Percentiles rank a stretch among this genome's conserved stretches.
These are phyloP conservation scores for Rhopalosiphum nymphaeae DNA, from an alignment of 2,888 invertebrate genomes.

Conservation along the genomic window DNA sequence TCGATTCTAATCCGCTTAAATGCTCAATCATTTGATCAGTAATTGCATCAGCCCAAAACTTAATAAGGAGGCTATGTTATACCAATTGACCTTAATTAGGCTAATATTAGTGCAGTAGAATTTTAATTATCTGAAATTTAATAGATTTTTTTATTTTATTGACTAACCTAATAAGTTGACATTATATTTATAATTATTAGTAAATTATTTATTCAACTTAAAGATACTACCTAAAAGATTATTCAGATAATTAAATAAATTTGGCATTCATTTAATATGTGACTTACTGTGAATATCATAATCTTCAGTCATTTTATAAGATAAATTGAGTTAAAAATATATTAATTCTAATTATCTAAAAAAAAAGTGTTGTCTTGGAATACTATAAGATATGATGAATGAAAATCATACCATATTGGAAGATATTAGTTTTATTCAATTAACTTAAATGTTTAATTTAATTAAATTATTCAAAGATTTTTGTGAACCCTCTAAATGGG, in stretches of 20 bases:
- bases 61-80: conserved; percentile 65
- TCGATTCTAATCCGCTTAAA: conserved; percentile 40
- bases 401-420: background rate
- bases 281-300: background rate
- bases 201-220: conserved; percentile 1
- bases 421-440: background rate
- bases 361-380: background rate
- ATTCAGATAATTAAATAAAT: conserved; percentile 55
- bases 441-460: background rate
- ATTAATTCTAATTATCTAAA: background rate
- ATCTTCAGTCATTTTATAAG: background rate
- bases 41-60: conserved; percentile 64
- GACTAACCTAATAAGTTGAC: background rate
- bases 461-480: background rate
- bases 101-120: conserved; percentile 35
- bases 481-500: background rate
- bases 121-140: conserved; percentile 52
- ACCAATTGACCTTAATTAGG: conserved; percentile 64
- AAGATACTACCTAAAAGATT: background rate
- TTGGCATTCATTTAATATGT: background rate
- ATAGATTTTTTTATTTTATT: conserved; percentile 24
- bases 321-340: background rate
- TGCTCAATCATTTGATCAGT: conserved; percentile 51
- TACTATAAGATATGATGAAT: background rate
- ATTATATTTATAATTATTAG: background rate